These are phyloP conservation scores for Otocyon megalotis DNA, from an alignment of 2,113 vertebrate genomes.

Conservation along the genomic window DNA sequence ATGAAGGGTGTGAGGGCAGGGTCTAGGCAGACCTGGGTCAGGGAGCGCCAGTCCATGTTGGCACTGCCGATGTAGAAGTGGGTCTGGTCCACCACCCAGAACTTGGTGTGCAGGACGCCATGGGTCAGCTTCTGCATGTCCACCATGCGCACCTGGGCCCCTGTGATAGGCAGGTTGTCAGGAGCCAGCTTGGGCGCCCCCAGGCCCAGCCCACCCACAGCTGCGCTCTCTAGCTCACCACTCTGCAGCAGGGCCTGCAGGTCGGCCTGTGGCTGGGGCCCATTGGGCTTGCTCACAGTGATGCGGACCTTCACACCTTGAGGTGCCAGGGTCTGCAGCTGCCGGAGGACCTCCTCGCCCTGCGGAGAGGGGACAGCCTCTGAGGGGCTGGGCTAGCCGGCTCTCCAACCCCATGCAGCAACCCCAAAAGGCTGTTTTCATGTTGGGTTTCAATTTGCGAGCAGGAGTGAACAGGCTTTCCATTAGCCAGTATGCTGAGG, in stretches of 20 bases:
- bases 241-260: conserved; percentile 87
- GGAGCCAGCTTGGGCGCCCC: not conserved
- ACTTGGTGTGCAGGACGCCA: conserved; percentile 95
- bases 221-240: conserved; percentile 83
- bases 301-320: conserved; percentile 88
- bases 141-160: conserved; percentile 90
- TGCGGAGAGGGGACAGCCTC: conserved; percentile 66
- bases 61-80: conserved; percentile 96
- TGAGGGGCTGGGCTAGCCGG: not conserved
- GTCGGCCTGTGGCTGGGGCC: conserved; percentile 74
- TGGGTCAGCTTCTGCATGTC: conserved; percentile 91
- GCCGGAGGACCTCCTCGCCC: conserved; percentile 90
- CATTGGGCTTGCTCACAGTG: conserved; percentile 86
- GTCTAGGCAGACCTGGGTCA: conserved; percentile 91
- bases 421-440: not conserved
- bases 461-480: not conserved
- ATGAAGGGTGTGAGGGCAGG: not conserved
- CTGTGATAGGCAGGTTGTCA: conserved; percentile 77
- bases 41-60: conserved; percentile 98
- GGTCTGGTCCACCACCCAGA: conserved; percentile 95
- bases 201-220: rapidly evolving
- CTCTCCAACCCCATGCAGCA: not conserved
- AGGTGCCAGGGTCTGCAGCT: conserved; percentile 85
- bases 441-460: not conserved
- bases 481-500: too few species aligned